Percentiles rank a stretch among this genome's conserved stretches.
Evolutionary conservation across 1,140 invertebrate genomes (phyloP).

Genomic region (Hyphantria cunea): DNA sequence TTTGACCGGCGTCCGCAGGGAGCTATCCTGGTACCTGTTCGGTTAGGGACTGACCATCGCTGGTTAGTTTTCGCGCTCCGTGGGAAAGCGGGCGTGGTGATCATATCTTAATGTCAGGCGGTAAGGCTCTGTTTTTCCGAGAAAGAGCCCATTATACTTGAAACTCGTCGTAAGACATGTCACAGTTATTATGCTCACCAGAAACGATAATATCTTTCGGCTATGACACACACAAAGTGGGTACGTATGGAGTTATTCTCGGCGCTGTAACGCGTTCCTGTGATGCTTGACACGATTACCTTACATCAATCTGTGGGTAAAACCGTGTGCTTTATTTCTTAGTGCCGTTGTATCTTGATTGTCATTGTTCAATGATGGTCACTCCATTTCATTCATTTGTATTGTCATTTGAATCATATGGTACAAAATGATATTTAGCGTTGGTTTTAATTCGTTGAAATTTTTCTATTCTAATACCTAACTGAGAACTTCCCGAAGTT

Average conservation of each 20-base stretch:
- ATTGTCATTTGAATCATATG: too few relatives aligned
- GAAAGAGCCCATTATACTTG: constrained; percentile 69
- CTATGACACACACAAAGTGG: constrained; percentile 57
- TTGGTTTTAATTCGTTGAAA: too few relatives aligned
- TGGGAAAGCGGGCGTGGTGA: constrained; percentile 68
- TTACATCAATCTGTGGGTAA: constrained; percentile 29
- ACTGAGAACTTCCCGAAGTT: too few relatives aligned
- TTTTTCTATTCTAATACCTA: too few relatives aligned
- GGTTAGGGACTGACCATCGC: constrained; percentile 4
- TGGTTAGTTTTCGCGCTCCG: constrained; percentile 52
- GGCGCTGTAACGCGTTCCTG: constrained; percentile 37
- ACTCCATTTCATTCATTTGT: background rate
- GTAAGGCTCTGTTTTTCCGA: constrained; percentile 67
- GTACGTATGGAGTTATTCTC: constrained; percentile 48
- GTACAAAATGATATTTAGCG: too few relatives aligned
- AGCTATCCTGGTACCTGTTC: background rate
- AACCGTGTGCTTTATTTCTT: constrained; percentile 20
- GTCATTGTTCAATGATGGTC: background rate
- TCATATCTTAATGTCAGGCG: constrained; percentile 73
- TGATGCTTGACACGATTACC: constrained; percentile 62
- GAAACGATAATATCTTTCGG: constrained; percentile 73
- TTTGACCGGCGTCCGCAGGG: constrained; percentile 63
- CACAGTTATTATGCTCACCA: constrained; percentile 76
- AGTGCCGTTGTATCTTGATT: constrained; percentile 1
- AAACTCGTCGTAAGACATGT: constrained; percentile 70